Conservation (phyloP, 2,113 vertebrate genomes). For the Zosterops hypoxanthus region DNA sequence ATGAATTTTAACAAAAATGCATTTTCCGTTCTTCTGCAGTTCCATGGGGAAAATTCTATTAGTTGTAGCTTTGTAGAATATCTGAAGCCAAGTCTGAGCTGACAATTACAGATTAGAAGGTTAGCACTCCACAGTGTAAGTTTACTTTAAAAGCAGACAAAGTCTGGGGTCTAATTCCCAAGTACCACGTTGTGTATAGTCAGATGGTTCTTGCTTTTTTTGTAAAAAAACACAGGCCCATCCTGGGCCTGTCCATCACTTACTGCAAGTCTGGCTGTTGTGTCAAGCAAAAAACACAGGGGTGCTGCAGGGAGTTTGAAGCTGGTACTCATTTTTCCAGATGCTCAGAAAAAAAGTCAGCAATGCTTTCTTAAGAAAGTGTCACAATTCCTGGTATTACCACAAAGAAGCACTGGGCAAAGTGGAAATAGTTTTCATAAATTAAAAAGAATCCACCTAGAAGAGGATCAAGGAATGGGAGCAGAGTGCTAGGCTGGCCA, state of each 20-base stretch:
- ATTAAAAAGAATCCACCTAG: not conserved
- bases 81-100: slow-evolving; percentile 29
- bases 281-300: slow-evolving; percentile 62
- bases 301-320: slow-evolving; percentile 32
- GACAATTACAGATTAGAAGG: slow-evolving; percentile 57
- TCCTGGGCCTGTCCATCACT: slow-evolving; percentile 47
- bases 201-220: slow-evolving; percentile 47
- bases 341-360: slow-evolving; percentile 51
- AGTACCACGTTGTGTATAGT: slow-evolving; percentile 56
- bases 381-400: slow-evolving; percentile 5
- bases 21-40: not conserved
- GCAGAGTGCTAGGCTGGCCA: not conserved
- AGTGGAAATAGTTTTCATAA: not conserved
- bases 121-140: slow-evolving; percentile 46
- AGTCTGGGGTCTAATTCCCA: slow-evolving; percentile 60
- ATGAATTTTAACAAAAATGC: not conserved
- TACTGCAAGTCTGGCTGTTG: slow-evolving; percentile 34
- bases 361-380: slow-evolving; percentile 33
- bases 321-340: slow-evolving; percentile 59
- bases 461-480: not conserved
- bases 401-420: not conserved
- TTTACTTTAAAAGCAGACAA: slow-evolving; percentile 66
- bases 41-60: not conserved
- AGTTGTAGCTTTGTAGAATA: not conserved
- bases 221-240: slow-evolving; percentile 15